Evolutionary conservation across 2,888 invertebrate genomes (phyloP), one percentile per base, ranked within the genome.

Genomic region (Brachyopa scutellaris): DNA sequence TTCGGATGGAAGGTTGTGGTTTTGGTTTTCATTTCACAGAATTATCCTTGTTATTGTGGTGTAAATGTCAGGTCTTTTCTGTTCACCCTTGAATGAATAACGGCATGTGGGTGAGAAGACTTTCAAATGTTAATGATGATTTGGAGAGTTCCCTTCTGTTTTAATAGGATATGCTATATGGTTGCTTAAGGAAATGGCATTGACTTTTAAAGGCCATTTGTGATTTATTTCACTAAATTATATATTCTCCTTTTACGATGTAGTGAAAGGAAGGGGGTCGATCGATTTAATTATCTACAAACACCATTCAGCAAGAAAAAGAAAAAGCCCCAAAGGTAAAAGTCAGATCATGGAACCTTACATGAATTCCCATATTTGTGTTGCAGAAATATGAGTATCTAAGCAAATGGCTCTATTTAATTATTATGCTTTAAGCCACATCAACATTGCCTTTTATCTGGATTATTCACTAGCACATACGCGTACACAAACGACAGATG

Each of bases 11-110:
- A 45, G 64, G 64, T 59, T 78, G 36, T 53, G 51, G 61, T 21
- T 66, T 70, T 66, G 61, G 57, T 72, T 70, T 55, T 29, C 36
- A n/a, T 42, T 61, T 57, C 8, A 31, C 19, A 19, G 23, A 31
- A 62, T 62, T 19, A 70, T 78, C 49, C 62, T 70, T 64, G 55
- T 72, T 47, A 72, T 72, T 51, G 29, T 66, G 64, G 47, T 70
- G 62, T 55, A 62, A 70, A 70, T 70, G 61, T 62, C 55, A 49
- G 70, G 61, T 62, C 55, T 77, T 49, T 53, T 47, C 29, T 7
- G 2, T n/a, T 33, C 33, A 8, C 23, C 2, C 36, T 26, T 51
- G 33, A 33, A 33, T 11, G 26, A 53, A 55, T 45, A 45, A 42
- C 31, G 21, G 11, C n/a, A 26, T 45, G 15, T 5, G 31, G 38